A percentile compares a stretch with the other conserved stretches of the same genome.
Conservation (phyloP, 2,888 invertebrate species). For the Gandaritis pyraliata region DNA sequence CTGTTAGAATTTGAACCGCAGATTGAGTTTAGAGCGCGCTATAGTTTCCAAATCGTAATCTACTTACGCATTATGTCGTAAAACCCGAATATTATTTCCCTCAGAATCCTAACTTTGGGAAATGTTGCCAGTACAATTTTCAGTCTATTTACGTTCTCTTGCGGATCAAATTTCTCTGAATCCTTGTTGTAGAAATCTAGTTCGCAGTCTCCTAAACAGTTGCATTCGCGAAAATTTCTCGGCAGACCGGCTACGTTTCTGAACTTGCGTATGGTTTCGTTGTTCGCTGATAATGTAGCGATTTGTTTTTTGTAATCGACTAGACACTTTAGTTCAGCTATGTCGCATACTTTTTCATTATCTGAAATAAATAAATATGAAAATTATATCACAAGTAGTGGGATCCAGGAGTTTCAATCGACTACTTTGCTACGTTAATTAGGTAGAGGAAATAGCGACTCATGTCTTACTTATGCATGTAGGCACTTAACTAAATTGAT, state of each 20-base stretch:
- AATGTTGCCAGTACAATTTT: slow-evolving; percentile 85
- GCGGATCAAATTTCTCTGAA: slow-evolving; percentile 54
- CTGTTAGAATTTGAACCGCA: too few species aligned
- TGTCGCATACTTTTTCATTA: slow-evolving; percentile 65
- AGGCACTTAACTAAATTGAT: background rate
- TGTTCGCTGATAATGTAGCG: slow-evolving; percentile 55
- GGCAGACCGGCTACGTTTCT: slow-evolving; percentile 53
- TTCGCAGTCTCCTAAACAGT: slow-evolving; percentile 70
- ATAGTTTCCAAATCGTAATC: background rate
- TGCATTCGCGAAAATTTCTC: slow-evolving; percentile 62
- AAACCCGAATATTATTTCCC: slow-evolving; percentile 88
- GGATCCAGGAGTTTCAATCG: too few species aligned
- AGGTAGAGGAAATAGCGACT: too few species aligned
- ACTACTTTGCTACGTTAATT: too few species aligned
- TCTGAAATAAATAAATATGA: slow-evolving; percentile 56
- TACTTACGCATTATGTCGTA: slow-evolving; percentile 88
- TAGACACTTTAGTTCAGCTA: slow-evolving; percentile 67
- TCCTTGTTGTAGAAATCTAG: slow-evolving; percentile 66
- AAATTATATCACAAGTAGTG: background rate
- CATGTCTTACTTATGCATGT: background rate
- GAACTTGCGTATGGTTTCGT: slow-evolving; percentile 53
- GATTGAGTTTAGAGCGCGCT: too few species aligned
- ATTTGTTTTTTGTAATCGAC: slow-evolving; percentile 64
- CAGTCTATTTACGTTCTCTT: slow-evolving; percentile 54
- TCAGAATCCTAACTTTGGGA: slow-evolving; percentile 87